phyloP scores from a whole-genome alignment of 2,113 vertebrate species.

The Tragelaphus imberbis region DNA sequence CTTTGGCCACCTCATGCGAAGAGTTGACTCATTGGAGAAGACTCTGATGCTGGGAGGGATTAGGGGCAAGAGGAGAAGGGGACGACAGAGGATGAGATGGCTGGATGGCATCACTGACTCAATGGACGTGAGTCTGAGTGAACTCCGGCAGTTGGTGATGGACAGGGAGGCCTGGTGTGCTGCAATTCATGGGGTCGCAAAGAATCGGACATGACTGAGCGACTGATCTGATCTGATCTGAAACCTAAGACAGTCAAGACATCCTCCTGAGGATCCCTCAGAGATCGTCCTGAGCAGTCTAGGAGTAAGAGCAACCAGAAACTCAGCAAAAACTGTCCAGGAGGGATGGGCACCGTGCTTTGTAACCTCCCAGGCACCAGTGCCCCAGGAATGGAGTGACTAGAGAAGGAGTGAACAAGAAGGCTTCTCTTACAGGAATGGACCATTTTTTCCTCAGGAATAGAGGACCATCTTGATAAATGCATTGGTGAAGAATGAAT shows the following conservation, averaged over 20 bases:
- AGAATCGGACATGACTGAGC: too few species aligned
- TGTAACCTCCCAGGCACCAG: background rate
- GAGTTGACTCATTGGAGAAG: too few species aligned
- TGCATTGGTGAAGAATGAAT: background rate
- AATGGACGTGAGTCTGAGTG: too few species aligned
- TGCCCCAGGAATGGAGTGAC: background rate
- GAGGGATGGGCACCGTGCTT: background rate
- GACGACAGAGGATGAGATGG: too few species aligned
- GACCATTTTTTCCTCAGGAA: background rate
- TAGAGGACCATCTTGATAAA: background rate
- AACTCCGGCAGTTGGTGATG: too few species aligned
- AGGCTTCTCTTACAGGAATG: background rate
- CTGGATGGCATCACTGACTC: too few species aligned
- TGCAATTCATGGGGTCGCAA: too few species aligned
- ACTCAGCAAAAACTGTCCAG: background rate
- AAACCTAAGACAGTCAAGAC: background rate
- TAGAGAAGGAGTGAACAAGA: background rate
- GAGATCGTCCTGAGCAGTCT: background rate
- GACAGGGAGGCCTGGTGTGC: too few species aligned
- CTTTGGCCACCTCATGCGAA: too few species aligned
- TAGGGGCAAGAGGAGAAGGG: too few species aligned
- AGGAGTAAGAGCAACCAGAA: background rate
- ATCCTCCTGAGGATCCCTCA: background rate
- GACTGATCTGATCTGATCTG: too few species aligned
- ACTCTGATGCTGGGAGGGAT: too few species aligned